Percentiles rank a stretch among this genome's conserved stretches.
Conservation (phyloP, 64 coral and sea anemone species). For the Acropora yongei region DNA sequence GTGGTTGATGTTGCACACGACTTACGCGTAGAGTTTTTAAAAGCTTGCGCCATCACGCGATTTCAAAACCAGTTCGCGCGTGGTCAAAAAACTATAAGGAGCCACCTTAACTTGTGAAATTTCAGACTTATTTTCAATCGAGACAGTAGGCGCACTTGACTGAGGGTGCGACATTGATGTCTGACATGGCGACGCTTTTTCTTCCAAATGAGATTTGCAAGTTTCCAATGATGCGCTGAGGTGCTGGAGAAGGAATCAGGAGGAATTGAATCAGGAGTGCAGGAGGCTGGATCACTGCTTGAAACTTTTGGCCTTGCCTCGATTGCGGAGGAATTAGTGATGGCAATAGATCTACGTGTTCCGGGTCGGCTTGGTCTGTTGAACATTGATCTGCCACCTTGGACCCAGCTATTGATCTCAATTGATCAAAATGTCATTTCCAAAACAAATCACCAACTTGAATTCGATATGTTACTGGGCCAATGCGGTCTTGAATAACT, state of each 20-base stretch:
- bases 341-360: background rate
- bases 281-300: background rate
- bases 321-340: background rate
- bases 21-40: too few relatives aligned
- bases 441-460: slow-evolving; percentile 1
- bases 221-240: too few relatives aligned
- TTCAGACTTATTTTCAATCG: background rate
- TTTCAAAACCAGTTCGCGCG: too few relatives aligned
- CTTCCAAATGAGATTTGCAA: too few relatives aligned
- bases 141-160: background rate
- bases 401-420: background rate
- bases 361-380: background rate
- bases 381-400: background rate
- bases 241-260: too few relatives aligned
- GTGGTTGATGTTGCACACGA: too few relatives aligned
- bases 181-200: too few relatives aligned
- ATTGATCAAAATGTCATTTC: background rate
- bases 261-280: background rate
- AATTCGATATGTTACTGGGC: background rate
- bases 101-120: background rate
- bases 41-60: too few relatives aligned
- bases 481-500: background rate
- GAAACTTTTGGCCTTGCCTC: background rate
- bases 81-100: too few relatives aligned
- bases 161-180: too few relatives aligned